Percentiles rank a stretch among this genome's conserved stretches.
These are phyloP conservation scores for Sternotherus odoratus DNA, from an alignment of 2,797 vertebrate genomes.

Conservation along the genomic window DNA sequence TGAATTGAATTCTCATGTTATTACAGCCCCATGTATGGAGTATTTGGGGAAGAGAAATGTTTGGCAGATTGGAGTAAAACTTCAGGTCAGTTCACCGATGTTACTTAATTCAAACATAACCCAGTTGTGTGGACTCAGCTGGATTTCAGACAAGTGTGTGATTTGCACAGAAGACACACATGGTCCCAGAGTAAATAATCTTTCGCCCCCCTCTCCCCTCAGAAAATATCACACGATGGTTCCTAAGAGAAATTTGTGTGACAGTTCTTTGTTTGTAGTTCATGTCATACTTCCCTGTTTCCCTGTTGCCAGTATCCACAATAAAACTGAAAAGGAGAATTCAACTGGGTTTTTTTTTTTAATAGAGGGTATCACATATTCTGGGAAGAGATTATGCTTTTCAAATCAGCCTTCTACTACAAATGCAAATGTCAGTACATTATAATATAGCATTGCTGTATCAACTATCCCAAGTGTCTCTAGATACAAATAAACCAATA, in stretches of 20 bases:
- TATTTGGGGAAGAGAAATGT: not conserved
- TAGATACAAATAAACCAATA: not conserved
- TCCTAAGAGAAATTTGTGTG: not conserved
- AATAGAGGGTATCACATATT: not conserved
- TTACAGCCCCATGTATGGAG: not conserved
- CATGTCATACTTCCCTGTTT: not conserved
- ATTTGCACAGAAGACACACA: not conserved
- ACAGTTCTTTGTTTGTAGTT: not conserved
- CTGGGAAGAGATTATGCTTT: not conserved
- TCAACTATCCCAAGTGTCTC: not conserved
- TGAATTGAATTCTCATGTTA: not conserved
- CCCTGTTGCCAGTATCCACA: not conserved
- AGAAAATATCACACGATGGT: not conserved
- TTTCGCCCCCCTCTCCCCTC: not conserved
- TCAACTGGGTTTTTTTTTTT: not conserved
- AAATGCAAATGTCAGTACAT: accelerated
- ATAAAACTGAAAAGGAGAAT: not conserved
- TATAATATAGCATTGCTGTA: not conserved
- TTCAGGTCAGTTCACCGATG: not conserved
- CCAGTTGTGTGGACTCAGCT: not conserved
- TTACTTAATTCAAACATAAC: not conserved
- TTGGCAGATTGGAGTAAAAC: not conserved
- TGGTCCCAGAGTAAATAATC: not conserved
- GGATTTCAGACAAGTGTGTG: not conserved
- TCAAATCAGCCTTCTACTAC: not conserved